A percentile compares a stretch with the other conserved stretches of the same genome.
These are phyloP conservation scores for Pegoplata infirma DNA, from an alignment of 2,888 invertebrate genomes.

Conservation along the genomic window DNA sequence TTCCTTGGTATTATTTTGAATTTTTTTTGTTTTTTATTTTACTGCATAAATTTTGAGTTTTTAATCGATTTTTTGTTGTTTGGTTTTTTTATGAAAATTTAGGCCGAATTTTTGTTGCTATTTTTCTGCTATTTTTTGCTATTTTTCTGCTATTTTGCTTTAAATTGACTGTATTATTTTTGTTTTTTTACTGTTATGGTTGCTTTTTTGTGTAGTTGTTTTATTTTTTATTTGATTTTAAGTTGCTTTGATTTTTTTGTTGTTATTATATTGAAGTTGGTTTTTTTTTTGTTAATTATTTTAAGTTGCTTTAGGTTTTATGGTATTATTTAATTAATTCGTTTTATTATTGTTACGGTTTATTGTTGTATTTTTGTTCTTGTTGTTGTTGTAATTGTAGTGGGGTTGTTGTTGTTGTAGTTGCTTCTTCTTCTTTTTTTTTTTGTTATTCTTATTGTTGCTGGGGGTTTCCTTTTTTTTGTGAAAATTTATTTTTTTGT, in stretches of 20 bases:
- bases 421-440: conserved; percentile 61
- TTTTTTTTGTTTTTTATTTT: conserved; percentile 53
- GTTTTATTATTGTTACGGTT: conserved; percentile 60
- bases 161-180: conserved; percentile 52
- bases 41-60: conserved; percentile 62
- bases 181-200: conserved; percentile 52
- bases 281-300: conserved; percentile 46
- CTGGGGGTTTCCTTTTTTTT: conserved; percentile 22
- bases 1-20: conserved; percentile 59
- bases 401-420: conserved; percentile 61
- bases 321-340: conserved; percentile 57
- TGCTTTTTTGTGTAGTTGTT: conserved; percentile 64
- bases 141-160: conserved; percentile 53
- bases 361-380: conserved; percentile 49
- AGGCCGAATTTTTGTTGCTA: too few relatives aligned
- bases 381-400: conserved; percentile 61
- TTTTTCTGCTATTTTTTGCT: conserved; percentile 56
- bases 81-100: conserved; percentile 15
- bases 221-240: conserved; percentile 63
- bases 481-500: conserved; percentile 44
- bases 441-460: conserved; percentile 57
- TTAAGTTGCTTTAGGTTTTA: conserved; percentile 23
- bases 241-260: conserved; percentile 55
- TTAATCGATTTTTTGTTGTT: conserved; percentile 32
- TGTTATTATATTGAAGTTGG: conserved; percentile 55